Base-by-base conservation (phyloP, 2,797 vertebrate genomes). In the Helicolenus hilgendorfi region DNA sequence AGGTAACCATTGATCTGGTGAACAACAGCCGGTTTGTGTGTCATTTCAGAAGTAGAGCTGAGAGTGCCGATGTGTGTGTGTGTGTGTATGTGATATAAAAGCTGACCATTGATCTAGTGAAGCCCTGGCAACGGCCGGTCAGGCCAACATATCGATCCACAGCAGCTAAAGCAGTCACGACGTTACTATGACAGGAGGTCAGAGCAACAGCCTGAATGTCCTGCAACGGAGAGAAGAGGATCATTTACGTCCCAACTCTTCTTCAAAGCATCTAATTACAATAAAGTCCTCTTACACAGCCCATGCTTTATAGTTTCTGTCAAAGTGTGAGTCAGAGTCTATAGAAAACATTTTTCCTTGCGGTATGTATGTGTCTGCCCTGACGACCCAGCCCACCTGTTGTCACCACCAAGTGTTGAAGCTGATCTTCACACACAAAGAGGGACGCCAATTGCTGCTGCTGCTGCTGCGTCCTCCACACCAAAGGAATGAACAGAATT, bases 351-450 rank as follows among this genome's bases (percentile, higher is more conserved):
- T 67, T 77, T 76, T 26, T 53, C 65, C 33, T 72, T 20, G 11
- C 14, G 45, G 36, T 67, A 15, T 11, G 4, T 22, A 20, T 35
- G 33, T 77, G 31, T 74, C 22, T 59, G 77, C 88, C 62, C 64
- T 72, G 56, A 74, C 84, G 83, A 90, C 87, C 88, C 71, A 11
- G 76, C 71, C 89, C 95, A 95, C 94, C 94, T 95, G 95, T 92
- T 92, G 94, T 84, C 91, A 70, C 87, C 84, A 65, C 77, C 56
- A 53, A 83, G 87, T 45, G 74, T 45, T 60, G 76, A 0, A 85
- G 71, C 82, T 73, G 75, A 70, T 83, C 77, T 72, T 26, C 89
- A 78, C 75, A 31, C 72, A 38, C 82, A 70, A n/a, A 65, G 26
- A 77, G 58, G 72, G 72, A 89, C 72, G 77, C 79, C 85, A 67